phyloP scores from a whole-genome alignment of 2,888 invertebrate species.

The Megaustenia siamemsis region DNA sequence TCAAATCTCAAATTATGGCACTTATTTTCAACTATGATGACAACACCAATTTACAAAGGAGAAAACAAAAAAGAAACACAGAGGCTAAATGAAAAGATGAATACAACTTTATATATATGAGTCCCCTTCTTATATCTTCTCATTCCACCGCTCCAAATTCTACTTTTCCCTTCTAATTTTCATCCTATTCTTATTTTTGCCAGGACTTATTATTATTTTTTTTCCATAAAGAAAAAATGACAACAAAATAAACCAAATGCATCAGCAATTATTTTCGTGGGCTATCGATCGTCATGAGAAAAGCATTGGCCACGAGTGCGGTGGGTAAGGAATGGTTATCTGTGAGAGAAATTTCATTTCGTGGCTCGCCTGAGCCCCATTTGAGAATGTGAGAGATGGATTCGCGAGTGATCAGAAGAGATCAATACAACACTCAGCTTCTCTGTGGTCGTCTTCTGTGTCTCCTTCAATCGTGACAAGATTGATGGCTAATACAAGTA shows the following conservation, averaged over 20 bases:
- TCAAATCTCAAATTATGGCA: not conserved
- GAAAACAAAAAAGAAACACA: too few relatives aligned
- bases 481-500: not conserved
- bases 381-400: not conserved
- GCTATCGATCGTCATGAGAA: not conserved
- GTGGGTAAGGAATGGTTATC: not conserved
- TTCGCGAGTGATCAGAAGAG: not conserved
- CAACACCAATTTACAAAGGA: not conserved
- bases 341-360: conserved; percentile 30
- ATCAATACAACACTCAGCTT: not conserved
- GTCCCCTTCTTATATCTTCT: too few relatives aligned
- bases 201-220: too few relatives aligned
- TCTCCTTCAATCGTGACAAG: not conserved
- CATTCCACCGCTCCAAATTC: too few relatives aligned
- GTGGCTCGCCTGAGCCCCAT: not conserved
- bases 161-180: too few relatives aligned
- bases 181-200: too few relatives aligned
- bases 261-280: not conserved
- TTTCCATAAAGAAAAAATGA: too few relatives aligned
- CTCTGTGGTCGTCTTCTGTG: not conserved
- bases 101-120: too few relatives aligned
- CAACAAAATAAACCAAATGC: not conserved
- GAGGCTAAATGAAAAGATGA: too few relatives aligned
- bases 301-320: not conserved
- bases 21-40: not conserved